Evolutionary conservation across 2,797 vertebrate species (phyloP).

Genomic region (Alcedo quadribrachys): DNA sequence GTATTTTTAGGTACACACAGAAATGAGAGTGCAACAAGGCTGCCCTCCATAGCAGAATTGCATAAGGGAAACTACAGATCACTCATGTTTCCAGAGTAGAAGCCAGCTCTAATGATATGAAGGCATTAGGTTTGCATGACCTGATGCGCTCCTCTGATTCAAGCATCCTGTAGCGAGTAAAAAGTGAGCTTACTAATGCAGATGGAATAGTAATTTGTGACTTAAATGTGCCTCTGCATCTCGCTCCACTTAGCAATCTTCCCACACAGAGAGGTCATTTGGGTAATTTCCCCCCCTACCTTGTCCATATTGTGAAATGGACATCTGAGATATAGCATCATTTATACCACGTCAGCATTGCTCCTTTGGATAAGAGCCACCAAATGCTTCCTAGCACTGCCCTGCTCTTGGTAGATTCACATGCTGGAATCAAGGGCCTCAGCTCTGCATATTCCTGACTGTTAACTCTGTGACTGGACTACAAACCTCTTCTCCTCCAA

Average conservation of each 20-base stretch:
- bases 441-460: background rate
- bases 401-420: background rate
- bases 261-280: background rate
- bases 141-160: background rate
- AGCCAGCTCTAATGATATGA: background rate
- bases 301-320: background rate
- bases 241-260: background rate
- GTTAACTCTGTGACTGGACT: background rate
- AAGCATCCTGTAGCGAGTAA: background rate
- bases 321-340: background rate
- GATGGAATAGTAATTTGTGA: background rate
- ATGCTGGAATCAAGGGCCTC: background rate
- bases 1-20: background rate
- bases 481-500: background rate
- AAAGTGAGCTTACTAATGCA: background rate
- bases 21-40: background rate
- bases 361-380: background rate
- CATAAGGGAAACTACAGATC: background rate
- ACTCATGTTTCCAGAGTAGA: background rate
- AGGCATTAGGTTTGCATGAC: background rate
- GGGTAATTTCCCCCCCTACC: rapidly evolving
- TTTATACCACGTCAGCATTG: rapidly evolving
- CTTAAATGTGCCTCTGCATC: background rate
- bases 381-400: background rate
- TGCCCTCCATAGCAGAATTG: background rate